Base-by-base conservation (phyloP, 1,140 invertebrate genomes). In the Oryctes rhinoceros region DNA sequence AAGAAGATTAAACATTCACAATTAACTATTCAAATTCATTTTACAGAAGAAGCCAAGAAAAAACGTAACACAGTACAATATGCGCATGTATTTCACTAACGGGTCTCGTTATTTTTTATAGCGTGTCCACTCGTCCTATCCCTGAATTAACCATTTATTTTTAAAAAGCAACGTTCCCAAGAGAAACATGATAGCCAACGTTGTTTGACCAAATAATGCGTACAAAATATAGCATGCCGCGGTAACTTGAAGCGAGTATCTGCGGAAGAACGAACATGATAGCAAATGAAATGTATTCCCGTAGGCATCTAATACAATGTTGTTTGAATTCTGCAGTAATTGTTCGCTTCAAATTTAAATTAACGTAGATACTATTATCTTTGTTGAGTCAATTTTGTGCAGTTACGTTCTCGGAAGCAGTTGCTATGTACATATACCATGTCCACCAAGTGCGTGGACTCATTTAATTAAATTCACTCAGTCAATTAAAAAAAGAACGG, bases 111-210 rank as follows among this genome's bases (percentile, higher is more conserved):
- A 59, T 15, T 59, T 15, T 59, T 59, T 59, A 59, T 18, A 18
- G 53, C 53, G 53, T 18, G 53, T 59, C 53, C 53, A 59, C 53
- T 3, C 39, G 9, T 44, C 53, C 53, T 59, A 59, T 18, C 15
- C n/a, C 15, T 59, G 18, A 59, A 59, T 59, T 18, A 59, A 59
- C 15, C 53, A 59, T 59, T n/a, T 59, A 59, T 59, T 59, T 59
- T 59, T 59, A 59, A 59, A 59, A 59, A 18, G 53, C 53, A 18
- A 18, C 15, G 53, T 59, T 18, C 53, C 53, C 53, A 59, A 6
- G 18, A 59, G 53, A 18, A n/a, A 59, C 15, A 4, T 59, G 6
- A 4, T 15, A 59, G 18, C 13, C 53, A 59, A n/a, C 53, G 53
- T 59, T 59, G 18, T 59, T 59, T 59, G 53, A 59, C 53, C 53